These are phyloP conservation scores for Xestoiulus laeticollis DNA, from an alignment of 2,888 invertebrate species.

Conservation along the genomic window DNA sequence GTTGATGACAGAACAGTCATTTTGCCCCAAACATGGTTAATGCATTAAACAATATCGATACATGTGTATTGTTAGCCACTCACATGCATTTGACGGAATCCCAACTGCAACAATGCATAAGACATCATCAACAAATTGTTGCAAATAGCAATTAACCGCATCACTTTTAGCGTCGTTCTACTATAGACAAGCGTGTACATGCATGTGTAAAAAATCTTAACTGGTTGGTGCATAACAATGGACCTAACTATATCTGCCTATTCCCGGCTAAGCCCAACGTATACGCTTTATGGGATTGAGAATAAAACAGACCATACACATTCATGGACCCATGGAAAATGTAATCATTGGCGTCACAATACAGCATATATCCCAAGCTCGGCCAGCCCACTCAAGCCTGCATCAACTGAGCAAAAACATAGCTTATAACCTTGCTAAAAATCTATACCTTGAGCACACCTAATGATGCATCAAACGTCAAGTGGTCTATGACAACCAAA, in stretches of 20 bases:
- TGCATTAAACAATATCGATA: background rate
- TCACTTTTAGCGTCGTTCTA: background rate
- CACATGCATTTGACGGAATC: no score
- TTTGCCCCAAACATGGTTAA: background rate
- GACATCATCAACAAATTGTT: background rate
- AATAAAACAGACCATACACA: background rate
- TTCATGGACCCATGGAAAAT: no score
- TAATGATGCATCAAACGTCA: no score
- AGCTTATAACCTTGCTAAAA: no score
- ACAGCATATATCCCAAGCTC: no score
- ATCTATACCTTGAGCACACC: no score
- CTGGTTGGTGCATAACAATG: background rate
- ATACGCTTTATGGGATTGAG: background rate
- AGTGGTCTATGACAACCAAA: no score
- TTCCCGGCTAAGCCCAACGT: background rate
- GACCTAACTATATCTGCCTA: background rate
- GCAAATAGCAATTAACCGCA: background rate
- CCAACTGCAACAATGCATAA: background rate
- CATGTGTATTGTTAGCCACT: background rate
- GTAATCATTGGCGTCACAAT: no score
- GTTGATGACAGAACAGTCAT: background rate
- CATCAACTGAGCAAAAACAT: no score
- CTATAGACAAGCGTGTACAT: background rate
- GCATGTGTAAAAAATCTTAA: background rate
- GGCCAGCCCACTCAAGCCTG: no score